phyloP scores from a whole-genome alignment of 2,888 invertebrate species.

The Chymomyza caudatula region DNA sequence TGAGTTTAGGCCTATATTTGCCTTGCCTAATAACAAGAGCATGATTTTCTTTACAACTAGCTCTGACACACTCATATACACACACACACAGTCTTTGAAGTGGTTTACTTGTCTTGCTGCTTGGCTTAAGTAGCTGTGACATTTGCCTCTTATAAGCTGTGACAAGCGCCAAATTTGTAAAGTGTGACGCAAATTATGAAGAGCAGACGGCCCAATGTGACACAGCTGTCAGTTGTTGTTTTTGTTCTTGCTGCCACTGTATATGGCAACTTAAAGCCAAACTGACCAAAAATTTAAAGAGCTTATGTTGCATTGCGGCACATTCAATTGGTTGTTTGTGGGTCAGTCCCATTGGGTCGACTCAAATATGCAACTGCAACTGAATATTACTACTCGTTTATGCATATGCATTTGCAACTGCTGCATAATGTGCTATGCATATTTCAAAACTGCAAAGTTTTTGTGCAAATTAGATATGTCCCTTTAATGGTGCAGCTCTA shows the following conservation, averaged over 20 bases:
- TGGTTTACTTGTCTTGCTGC: constrained; percentile 15
- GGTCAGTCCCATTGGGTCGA: neutral
- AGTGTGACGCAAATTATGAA: constrained; percentile 33
- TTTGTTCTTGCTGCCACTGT: constrained; percentile 2
- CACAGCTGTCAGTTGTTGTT: neutral
- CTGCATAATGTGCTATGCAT: neutral
- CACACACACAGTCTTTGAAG: constrained; percentile 15
- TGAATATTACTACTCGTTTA: neutral
- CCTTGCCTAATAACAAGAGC: neutral
- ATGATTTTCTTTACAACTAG: neutral
- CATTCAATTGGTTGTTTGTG: constrained; percentile 2
- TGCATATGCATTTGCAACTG: neutral
- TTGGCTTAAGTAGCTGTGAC: constrained; percentile 53
- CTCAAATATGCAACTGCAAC: constrained; percentile 7
- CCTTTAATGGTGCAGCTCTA: neutral
- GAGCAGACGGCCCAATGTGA: constrained; percentile 26
- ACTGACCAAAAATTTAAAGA: neutral
- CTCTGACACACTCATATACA: neutral
- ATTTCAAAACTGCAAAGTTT: neutral
- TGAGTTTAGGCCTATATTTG: neutral
- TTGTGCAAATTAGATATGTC: neutral
- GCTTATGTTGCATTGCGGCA: neutral
- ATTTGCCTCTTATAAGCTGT: constrained; percentile 53
- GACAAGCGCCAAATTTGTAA: constrained; percentile 46
- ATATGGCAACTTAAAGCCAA: constrained; percentile 30